These are phyloP conservation scores for Diadegma fenestrale DNA, from an alignment of 2,888 invertebrate genomes.

Conservation along the genomic window DNA sequence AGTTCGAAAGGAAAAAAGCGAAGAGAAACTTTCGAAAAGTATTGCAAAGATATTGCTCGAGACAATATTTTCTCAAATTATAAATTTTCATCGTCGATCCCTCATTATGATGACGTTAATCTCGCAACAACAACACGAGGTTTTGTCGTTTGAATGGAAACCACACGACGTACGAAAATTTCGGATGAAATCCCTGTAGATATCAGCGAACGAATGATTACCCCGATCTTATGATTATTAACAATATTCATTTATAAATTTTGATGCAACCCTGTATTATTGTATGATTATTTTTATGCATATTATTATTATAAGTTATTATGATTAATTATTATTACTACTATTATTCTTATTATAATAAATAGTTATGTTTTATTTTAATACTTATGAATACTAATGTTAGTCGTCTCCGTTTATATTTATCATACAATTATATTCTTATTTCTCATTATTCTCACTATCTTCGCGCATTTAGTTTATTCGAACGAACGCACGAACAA, in stretches of 20 bases:
- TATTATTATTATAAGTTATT: slow-evolving; percentile 70
- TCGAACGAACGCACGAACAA: slow-evolving; percentile 64
- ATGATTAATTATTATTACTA: slow-evolving; percentile 71
- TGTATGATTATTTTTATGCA: slow-evolving; percentile 66
- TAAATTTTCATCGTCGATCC: slow-evolving; percentile 28
- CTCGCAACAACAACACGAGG: slow-evolving; percentile 34
- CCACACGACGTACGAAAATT: slow-evolving; percentile 23
- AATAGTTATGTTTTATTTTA: slow-evolving; percentile 70
- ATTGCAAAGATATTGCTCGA: slow-evolving; percentile 33
- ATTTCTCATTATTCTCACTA: slow-evolving; percentile 52
- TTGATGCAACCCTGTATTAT: slow-evolving; percentile 59
- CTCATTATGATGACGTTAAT: slow-evolving; percentile 40
- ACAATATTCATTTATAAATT: slow-evolving; percentile 57
- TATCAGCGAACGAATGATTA: slow-evolving; percentile 59
- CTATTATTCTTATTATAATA: slow-evolving; percentile 71
- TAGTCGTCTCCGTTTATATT: slow-evolving; percentile 60
- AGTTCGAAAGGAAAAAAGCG: slow-evolving; percentile 60
- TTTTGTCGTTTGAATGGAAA: slow-evolving; percentile 21
- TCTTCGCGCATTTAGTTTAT: slow-evolving; percentile 61
- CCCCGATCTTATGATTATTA: slow-evolving; percentile 65
- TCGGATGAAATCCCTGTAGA: slow-evolving; percentile 64
- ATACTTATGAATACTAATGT: slow-evolving; percentile 61
- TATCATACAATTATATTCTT: slow-evolving; percentile 61
- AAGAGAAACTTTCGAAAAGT: slow-evolving; percentile 68
- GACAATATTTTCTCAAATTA: slow-evolving; percentile 40